phyloP scores from a whole-genome alignment of 2,888 invertebrate species.

The Protula sp. region DNA sequence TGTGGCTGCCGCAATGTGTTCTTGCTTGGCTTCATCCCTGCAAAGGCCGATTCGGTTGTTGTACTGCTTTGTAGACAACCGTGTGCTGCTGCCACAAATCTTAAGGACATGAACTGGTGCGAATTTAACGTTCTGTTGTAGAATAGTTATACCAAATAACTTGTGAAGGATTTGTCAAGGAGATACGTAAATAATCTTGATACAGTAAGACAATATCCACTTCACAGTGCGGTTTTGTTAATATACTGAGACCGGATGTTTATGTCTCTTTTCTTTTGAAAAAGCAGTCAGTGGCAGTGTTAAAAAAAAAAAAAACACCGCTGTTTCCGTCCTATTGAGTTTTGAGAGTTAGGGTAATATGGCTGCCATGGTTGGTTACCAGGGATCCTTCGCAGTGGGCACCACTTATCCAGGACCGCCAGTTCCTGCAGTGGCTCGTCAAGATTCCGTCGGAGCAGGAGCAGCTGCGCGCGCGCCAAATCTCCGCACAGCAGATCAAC shows the following conservation, averaged over 20 bases:
- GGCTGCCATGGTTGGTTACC: no score
- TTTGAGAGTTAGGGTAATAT: no score
- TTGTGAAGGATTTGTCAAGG: no score
- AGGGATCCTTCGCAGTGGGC: constrained; percentile 96
- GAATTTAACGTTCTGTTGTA: constrained; percentile 19
- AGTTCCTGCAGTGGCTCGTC: constrained; percentile 90
- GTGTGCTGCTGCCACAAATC: constrained; percentile 92
- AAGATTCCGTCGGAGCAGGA: constrained; percentile 92
- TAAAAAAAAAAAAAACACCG: no score
- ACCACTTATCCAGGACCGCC: constrained; percentile 91
- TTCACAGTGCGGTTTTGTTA: no score
- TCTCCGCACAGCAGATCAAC: constrained; percentile 94
- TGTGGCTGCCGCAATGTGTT: constrained; percentile 98
- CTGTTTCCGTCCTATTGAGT: no score
- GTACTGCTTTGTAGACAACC: constrained; percentile 95
- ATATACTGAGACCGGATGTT: no score
- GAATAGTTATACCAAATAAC: no score
- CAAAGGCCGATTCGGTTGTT: constrained; percentile 97
- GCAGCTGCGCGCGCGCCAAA: constrained; percentile 89
- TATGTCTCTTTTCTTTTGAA: no score
- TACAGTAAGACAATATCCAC: no score
- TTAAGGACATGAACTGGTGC: constrained; percentile 97
- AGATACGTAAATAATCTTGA: no score
- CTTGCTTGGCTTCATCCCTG: constrained; percentile 96
- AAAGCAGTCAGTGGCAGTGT: no score